Conservation (phyloP, 2,888 invertebrate species). For the Gastracanthus pulcherrimus region DNA sequence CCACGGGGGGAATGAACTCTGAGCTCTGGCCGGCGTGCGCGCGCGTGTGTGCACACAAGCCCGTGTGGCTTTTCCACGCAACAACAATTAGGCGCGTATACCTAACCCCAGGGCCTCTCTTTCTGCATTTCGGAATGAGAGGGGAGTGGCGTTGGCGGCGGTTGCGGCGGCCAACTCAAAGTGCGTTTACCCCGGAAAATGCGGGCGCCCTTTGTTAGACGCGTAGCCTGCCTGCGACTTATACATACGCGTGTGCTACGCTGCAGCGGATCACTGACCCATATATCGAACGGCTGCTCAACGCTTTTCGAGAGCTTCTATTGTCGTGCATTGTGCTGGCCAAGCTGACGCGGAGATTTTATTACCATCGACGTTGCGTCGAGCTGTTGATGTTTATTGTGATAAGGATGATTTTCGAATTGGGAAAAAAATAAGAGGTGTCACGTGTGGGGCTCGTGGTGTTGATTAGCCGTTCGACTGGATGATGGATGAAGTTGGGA, state of each 20-base stretch:
- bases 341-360: background rate
- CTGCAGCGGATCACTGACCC: background rate
- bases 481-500: background rate
- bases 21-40: background rate
- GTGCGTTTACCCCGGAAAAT: too few species aligned
- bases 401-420: slow-evolving; percentile 5
- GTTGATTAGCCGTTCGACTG: background rate
- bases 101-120: too few species aligned
- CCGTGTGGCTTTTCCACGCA: too few species aligned
- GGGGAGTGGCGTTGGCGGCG: too few species aligned
- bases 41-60: too few species aligned
- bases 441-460: too few species aligned
- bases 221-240: too few species aligned
- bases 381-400: background rate
- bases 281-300: background rate
- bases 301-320: background rate
- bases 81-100: too few species aligned
- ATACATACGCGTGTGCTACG: too few species aligned
- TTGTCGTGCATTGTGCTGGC: background rate
- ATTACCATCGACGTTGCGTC: background rate
- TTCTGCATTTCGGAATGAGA: background rate
- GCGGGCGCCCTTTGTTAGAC: slow-evolving; percentile 19
- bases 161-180: too few species aligned
- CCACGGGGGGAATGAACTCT: background rate
- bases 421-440: background rate